Base-by-base conservation (phyloP, 1,140 invertebrate genomes). In the Zaprionus taronus region DNA sequence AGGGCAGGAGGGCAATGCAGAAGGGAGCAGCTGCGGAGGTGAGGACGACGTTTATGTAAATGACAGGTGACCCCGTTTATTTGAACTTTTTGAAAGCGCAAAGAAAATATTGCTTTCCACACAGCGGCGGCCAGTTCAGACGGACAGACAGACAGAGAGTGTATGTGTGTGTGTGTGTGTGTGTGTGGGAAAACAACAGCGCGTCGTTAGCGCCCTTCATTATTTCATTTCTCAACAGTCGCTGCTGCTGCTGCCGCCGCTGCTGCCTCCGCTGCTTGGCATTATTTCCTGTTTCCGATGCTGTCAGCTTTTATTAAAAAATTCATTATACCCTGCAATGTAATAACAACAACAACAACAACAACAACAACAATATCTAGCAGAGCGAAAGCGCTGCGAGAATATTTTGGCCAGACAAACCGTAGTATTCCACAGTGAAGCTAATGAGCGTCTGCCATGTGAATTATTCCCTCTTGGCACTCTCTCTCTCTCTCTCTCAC, bases 261-360 rank as follows among this genome's bases (percentile, higher is more conserved):
- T 53, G 49, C 26, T 53, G 47, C 53, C 36, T 20, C 56, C 61
- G 58, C 56, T 34, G 57, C 67, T 53, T 24, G 73, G 47, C 64
- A 78, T 81, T 81, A 81, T 81, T 66, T 66, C 49, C 72, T 63
- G 60, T 61, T 57, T 69, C 41, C 63, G 70, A 51, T 51, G 58
- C 61, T 79, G 77, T 76, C 71, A 67, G 70, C 79, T 82, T 83
- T 75, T 82, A 82, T 82, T 83, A 82, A 82, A 83, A 82, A 82
- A 79, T 72, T 82, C 80, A 82, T 82, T 83, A 82, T 75, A 70
- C 78, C 80, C 72, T 81, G 70, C 76, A 60, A 62, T 65, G 70
- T 65, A 28, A 51, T 31, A 69, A 53, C 20, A 62, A 9, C 22
- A 62, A 38, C 28, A 17, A 20, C 12, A 51, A 26, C 36, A 17